These are phyloP conservation scores for Eledona agricola DNA, from an alignment of 2,888 invertebrate species.

Conservation along the genomic window DNA sequence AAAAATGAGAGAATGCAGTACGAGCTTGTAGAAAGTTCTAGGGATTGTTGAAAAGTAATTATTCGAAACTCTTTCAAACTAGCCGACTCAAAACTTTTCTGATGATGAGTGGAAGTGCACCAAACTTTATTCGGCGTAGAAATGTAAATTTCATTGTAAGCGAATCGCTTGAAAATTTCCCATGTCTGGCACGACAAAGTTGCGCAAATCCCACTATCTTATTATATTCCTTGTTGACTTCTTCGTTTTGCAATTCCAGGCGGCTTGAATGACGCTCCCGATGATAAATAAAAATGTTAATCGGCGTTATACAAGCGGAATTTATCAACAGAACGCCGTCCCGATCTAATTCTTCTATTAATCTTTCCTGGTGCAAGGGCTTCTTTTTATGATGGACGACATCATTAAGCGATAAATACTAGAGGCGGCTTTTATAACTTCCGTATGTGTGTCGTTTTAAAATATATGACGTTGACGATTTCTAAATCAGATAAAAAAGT, in stretches of 20 bases:
- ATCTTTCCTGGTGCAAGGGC: conserved; percentile 1
- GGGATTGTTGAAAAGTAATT: too few species aligned
- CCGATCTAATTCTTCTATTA: conserved; percentile 20
- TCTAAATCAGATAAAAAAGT: conserved; percentile 37
- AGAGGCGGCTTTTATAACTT: conserved; percentile 32
- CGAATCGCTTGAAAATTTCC: too few species aligned
- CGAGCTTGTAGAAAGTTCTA: too few species aligned
- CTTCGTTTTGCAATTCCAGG: conserved; percentile 14
- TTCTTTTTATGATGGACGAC: conserved; percentile 27
- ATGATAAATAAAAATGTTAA: conserved; percentile 13
- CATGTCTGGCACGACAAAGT: too few species aligned
- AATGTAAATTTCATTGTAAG: conserved; percentile 3
- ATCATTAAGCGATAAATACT: conserved; percentile 33
- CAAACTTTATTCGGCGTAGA: too few species aligned
- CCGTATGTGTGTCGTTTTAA: conserved; percentile 37
- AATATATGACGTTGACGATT: conserved; percentile 34
- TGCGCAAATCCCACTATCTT: conserved; percentile 1
- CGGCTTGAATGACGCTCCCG: conserved; percentile 7
- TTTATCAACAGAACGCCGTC: conserved; percentile 17
- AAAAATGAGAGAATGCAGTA: too few species aligned
- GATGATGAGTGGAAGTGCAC: too few species aligned
- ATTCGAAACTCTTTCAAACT: too few species aligned
- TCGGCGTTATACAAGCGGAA: conserved; percentile 4
- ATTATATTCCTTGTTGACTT: conserved; percentile 3
- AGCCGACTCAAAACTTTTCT: too few species aligned